These are phyloP conservation scores for Cottus gobio DNA, from an alignment of 2,113 vertebrate species.

Conservation along the genomic window DNA sequence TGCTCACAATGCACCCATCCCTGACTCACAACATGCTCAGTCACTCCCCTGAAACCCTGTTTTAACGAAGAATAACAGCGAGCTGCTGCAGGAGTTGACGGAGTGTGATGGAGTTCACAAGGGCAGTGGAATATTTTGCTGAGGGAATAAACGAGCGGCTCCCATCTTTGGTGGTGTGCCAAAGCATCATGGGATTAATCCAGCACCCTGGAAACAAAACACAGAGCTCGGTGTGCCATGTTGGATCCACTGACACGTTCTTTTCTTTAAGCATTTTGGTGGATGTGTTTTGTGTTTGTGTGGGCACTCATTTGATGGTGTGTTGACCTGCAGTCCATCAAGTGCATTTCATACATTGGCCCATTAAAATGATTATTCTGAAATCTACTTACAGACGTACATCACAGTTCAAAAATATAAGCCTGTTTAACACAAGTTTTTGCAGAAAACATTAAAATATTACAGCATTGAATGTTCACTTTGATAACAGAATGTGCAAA, in stretches of 20 bases:
- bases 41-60: slow-evolving; percentile 10
- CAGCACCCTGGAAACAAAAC: slow-evolving; percentile 6
- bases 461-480: no score
- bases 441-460: no score
- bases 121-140: slow-evolving; percentile 43
- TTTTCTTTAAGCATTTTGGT: neutral
- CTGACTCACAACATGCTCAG: slow-evolving; percentile 1
- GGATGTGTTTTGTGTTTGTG: neutral
- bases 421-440: no score
- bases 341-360: neutral
- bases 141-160: slow-evolving; percentile 40
- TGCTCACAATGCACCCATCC: slow-evolving; percentile 8
- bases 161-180: slow-evolving; percentile 40
- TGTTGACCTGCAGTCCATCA: neutral
- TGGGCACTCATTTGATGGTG: neutral
- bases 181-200: slow-evolving; percentile 52
- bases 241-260: neutral
- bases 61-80: slow-evolving; percentile 33
- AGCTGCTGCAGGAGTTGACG: slow-evolving; percentile 16
- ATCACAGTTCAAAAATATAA: no score
- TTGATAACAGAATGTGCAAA: no score
- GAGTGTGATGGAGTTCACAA: slow-evolving; percentile 50
- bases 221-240: neutral
- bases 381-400: no score
- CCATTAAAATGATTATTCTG: neutral